Conservation (phyloP, 2,797 vertebrate genomes). For the Gymnothorax javanicus region DNA sequence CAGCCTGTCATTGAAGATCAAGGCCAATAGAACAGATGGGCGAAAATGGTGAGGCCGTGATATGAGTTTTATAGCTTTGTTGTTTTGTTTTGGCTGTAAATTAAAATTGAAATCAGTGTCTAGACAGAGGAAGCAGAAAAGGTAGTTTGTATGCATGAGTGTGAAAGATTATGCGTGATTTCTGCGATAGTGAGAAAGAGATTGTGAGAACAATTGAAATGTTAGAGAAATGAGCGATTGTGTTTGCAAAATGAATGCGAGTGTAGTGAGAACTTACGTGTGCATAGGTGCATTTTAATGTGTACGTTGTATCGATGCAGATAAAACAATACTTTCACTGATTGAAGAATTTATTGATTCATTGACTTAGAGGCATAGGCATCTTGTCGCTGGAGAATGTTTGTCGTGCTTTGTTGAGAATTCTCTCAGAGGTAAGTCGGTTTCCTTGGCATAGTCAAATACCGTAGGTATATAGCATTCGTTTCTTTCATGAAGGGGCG, state of each 20-base stretch:
- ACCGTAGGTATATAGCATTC: not conserved
- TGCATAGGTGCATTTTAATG: not conserved
- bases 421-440: not conserved
- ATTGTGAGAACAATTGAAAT: not conserved
- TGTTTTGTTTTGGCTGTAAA: slow-evolving; percentile 12
- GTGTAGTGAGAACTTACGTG: not conserved
- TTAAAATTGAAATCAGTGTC: slow-evolving; percentile 14
- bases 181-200: not conserved
- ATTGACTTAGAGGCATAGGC: too few species aligned
- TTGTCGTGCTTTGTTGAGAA: not conserved
- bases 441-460: not conserved
- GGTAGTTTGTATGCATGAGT: not conserved
- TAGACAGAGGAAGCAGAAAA: slow-evolving; percentile 7
- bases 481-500: not conserved
- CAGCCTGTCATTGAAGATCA: slow-evolving; percentile 18
- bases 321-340: not conserved
- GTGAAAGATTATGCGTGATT: not conserved
- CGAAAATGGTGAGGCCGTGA: not conserved
- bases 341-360: not conserved
- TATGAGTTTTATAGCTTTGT: slow-evolving; percentile 21
- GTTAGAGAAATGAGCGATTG: not conserved
- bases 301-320: not conserved
- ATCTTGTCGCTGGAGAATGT: too few species aligned
- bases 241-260: not conserved
- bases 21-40: not conserved